Percentiles rank a stretch among this genome's conserved stretches.
These are phyloP conservation scores for Bos javanicus DNA, from an alignment of 2,113 vertebrate species.

Conservation along the genomic window DNA sequence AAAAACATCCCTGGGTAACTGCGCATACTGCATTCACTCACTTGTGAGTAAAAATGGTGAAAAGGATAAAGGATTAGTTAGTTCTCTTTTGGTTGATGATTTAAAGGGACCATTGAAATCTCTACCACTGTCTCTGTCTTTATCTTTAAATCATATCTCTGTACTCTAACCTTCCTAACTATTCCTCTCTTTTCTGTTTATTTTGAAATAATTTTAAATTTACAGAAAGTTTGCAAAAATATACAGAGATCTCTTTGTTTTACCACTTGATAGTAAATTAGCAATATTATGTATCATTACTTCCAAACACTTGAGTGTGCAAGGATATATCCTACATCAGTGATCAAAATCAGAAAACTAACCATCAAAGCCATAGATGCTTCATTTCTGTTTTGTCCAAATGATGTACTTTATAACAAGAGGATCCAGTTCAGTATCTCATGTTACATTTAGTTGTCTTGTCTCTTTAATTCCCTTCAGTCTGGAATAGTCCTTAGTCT, in stretches of 20 bases:
- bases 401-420: background rate
- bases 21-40: background rate
- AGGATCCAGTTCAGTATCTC: background rate
- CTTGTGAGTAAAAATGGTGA: background rate
- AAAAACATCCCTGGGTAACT: background rate
- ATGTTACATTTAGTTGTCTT: background rate
- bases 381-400: background rate
- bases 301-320: background rate
- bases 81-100: background rate
- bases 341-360: slow-evolving; percentile 12
- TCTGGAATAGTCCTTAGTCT: background rate
- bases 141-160: background rate
- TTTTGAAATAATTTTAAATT: slow-evolving; percentile 19
- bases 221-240: background rate
- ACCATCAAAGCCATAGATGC: background rate
- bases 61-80: background rate
- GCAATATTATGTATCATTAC: background rate
- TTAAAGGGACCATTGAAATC: background rate
- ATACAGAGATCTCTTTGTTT: background rate
- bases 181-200: background rate
- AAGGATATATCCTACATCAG: background rate
- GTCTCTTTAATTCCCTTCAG: background rate
- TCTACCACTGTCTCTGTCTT: background rate
- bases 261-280: background rate
- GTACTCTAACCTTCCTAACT: background rate